These are phyloP conservation scores for Microcebus murinus DNA, from an alignment of 2,113 vertebrate genomes.

Conservation along the genomic window DNA sequence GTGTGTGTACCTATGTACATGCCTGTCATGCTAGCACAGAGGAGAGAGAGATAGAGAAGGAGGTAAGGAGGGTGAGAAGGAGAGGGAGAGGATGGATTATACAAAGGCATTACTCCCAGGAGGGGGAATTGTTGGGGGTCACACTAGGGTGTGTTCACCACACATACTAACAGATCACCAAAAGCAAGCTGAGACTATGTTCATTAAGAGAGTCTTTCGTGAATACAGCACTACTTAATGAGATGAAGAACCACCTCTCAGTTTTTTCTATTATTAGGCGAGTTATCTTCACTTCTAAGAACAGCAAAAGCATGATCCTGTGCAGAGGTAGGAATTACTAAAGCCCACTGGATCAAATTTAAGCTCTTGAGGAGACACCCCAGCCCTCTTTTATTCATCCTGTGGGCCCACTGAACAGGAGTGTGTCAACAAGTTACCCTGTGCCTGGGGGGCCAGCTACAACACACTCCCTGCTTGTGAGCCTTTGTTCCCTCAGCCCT, in stretches of 20 bases:
- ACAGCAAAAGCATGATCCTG: not conserved
- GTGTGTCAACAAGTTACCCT: not conserved
- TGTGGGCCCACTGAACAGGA: not conserved
- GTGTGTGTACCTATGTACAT: not conserved
- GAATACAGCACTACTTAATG: not conserved
- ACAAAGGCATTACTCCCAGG: not conserved
- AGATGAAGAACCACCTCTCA: not conserved
- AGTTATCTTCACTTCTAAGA: not conserved
- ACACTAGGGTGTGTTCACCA: not conserved
- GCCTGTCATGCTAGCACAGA: not conserved
- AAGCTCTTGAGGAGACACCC: not conserved
- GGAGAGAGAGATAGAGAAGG: not conserved
- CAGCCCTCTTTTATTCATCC: not conserved
- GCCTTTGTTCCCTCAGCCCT: not conserved
- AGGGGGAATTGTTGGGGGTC: not conserved
- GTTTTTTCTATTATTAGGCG: not conserved
- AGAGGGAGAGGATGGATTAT: not conserved
- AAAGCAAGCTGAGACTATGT: not conserved
- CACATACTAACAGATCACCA: not conserved
- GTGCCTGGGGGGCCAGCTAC: not conserved
- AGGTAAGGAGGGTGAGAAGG: fast-evolving
- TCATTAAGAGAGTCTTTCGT: not conserved
- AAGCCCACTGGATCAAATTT: not conserved
- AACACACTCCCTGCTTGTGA: too few relatives aligned
- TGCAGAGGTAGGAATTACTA: not conserved